Conservation (phyloP, 2,797 vertebrate genomes). For the Parauchenoglanis punctatus region DNA sequence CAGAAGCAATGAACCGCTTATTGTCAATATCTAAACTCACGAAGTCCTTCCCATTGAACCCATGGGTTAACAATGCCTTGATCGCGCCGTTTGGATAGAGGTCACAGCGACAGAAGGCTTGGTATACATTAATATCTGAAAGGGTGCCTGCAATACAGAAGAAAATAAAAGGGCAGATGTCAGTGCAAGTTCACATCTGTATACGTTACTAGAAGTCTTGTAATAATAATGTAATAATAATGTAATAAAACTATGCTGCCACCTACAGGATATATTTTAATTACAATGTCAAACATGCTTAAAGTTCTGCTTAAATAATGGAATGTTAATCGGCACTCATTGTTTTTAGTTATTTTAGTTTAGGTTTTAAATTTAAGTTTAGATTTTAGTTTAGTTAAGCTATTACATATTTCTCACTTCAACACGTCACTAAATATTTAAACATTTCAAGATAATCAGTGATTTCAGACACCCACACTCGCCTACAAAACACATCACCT, state of each 20-base stretch:
- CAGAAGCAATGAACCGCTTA: not conserved
- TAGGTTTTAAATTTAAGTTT: no score
- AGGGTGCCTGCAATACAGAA: not conserved
- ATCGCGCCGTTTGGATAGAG: not conserved
- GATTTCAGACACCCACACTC: no score
- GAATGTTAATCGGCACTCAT: no score
- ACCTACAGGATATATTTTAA: not conserved
- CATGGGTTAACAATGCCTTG: not conserved
- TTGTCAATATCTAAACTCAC: slow-evolving; percentile 27
- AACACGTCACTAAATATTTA: no score
- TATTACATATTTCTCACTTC: no score
- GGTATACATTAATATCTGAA: slow-evolving; percentile 14
- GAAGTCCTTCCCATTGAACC: slow-evolving; percentile 37
- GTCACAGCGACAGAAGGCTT: slow-evolving; percentile 17
- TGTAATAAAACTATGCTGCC: not conserved
- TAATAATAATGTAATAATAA: no score
- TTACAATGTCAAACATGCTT: not conserved
- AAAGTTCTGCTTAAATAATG: not conserved
- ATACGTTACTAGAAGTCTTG: not conserved
- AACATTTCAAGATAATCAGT: no score
- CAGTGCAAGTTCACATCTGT: not conserved
- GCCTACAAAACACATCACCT: no score
- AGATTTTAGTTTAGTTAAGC: no score
- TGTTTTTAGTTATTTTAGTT: no score
- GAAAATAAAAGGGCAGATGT: not conserved